Conservation (phyloP, 2,888 invertebrate genomes). For the Atrina japonica region DNA sequence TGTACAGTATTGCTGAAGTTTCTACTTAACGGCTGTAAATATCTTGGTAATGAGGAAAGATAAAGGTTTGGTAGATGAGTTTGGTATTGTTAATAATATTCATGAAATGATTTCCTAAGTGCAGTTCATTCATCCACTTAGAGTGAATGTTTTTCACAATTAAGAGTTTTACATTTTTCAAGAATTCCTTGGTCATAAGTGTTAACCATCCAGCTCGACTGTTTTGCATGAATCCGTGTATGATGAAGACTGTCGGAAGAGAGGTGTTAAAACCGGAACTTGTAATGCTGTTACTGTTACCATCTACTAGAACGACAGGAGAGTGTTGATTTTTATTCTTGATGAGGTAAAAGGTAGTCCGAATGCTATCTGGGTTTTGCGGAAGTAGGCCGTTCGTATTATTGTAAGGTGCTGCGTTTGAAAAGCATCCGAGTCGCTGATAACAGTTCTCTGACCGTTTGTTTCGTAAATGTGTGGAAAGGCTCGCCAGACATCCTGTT, state of each 20-base stretch:
- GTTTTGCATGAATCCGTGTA: constrained; percentile 71
- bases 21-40: no score
- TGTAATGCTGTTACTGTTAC: constrained; percentile 14
- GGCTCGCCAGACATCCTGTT: no score
- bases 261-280: constrained; percentile 51
- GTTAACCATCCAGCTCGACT: constrained; percentile 60
- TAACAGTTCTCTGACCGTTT: constrained; percentile 29
- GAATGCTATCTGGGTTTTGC: constrained; percentile 81
- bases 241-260: constrained; percentile 61
- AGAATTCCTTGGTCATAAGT: constrained; percentile 59
- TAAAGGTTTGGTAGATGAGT: no score
- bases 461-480: not conserved
- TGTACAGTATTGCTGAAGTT: no score
- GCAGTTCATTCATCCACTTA: not conserved
- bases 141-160: not conserved
- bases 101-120: not conserved
- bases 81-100: no score
- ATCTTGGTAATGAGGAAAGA: no score
- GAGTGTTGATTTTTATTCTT: constrained; percentile 48
- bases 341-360: constrained; percentile 90
- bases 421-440: constrained; percentile 59
- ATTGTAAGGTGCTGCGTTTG: constrained; percentile 55
- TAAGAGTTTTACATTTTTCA: constrained; percentile 62
- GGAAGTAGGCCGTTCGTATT: constrained; percentile 60
- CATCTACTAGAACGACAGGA: constrained; percentile 37